Conservation (phyloP, 2,888 invertebrate species). For the Galerucella calmariensis region DNA sequence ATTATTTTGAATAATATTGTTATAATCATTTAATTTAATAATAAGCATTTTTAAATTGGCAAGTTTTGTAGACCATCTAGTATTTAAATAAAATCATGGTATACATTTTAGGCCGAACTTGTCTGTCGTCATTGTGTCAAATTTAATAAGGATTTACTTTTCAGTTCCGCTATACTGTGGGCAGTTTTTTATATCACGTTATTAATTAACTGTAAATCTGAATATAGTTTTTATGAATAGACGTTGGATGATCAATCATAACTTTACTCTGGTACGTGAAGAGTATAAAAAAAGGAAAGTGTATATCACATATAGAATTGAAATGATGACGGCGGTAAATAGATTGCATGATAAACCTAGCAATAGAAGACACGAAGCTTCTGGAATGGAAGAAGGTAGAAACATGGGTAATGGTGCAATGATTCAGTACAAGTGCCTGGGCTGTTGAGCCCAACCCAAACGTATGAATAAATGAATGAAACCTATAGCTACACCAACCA, state of each 20-base stretch:
- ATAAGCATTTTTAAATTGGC: background rate
- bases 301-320: background rate
- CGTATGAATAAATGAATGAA: no score
- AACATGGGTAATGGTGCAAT: no score
- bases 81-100: background rate
- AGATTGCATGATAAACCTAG: no score
- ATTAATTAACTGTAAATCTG: constrained; percentile 7
- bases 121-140: constrained; percentile 10
- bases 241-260: background rate
- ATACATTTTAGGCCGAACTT: background rate
- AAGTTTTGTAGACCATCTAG: background rate
- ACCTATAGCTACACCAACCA: no score
- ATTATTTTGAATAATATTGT: no score
- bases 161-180: background rate
- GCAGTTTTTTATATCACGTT: constrained; percentile 5
- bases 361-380: no score
- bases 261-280: background rate
- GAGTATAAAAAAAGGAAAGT: background rate
- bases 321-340: background rate
- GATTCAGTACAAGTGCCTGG: no score
- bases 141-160: constrained; percentile 10
- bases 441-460: no score
- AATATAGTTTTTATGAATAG: background rate
- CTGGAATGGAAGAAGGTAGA: no score
- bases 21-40: background rate